Percentiles rank a stretch among this genome's conserved stretches.
Conservation (phyloP, 1,140 invertebrate genomes). For the Listronotus oregonensis region DNA sequence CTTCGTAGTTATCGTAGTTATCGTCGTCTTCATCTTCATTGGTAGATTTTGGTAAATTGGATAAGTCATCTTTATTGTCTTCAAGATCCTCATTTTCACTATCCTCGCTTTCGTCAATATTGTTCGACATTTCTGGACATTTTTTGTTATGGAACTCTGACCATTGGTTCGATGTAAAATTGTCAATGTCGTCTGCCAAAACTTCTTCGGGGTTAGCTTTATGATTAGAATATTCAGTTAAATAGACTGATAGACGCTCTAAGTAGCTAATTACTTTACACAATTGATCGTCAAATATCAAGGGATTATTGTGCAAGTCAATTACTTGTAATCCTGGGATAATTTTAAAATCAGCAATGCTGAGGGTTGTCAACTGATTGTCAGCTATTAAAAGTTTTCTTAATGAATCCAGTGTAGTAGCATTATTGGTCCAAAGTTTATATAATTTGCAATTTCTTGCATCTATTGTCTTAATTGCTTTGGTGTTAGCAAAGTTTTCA, state of each 20-base stretch:
- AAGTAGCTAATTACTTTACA: constrained; percentile 64
- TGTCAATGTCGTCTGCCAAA: constrained; percentile 34
- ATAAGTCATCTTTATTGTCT: constrained; percentile 41
- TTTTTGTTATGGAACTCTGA: constrained; percentile 26
- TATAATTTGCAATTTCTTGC: constrained; percentile 68
- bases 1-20: constrained; percentile 48
- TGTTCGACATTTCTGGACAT: constrained; percentile 21
- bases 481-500: constrained; percentile 66
- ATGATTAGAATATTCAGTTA: constrained; percentile 37
- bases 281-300: constrained; percentile 66
- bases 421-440: constrained; percentile 65
- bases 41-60: constrained; percentile 15
- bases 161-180: constrained; percentile 29
- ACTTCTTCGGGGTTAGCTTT: constrained; percentile 11
- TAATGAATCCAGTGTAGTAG: constrained; percentile 58
- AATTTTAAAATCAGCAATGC: constrained; percentile 60
- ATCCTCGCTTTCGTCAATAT: constrained; percentile 49
- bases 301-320: constrained; percentile 67
- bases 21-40: constrained; percentile 45
- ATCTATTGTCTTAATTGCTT: constrained; percentile 63
- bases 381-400: constrained; percentile 63
- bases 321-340: constrained; percentile 66
- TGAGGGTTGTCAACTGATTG: constrained; percentile 63
- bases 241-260: constrained; percentile 58
- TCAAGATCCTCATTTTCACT: constrained; percentile 45